Evolutionary conservation across 2,797 vertebrate genomes (phyloP).

Genomic region (Rhinatrema bivittatum): DNA sequence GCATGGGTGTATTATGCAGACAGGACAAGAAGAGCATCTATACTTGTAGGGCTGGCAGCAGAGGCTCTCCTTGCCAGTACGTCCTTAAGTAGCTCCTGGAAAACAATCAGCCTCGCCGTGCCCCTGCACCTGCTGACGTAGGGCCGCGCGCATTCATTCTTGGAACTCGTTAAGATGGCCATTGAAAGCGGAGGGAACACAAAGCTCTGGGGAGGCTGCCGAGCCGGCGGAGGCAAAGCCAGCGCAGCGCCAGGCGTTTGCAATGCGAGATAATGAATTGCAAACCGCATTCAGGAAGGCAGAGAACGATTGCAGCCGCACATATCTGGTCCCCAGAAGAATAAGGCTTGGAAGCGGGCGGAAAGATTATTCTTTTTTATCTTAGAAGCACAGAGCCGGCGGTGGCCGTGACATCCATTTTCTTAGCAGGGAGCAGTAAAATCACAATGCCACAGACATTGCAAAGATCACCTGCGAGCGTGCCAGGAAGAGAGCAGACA

Average conservation of each 20-base stretch:
- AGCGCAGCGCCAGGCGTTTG: slow-evolving; percentile 6
- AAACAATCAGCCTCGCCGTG: slow-evolving; percentile 17
- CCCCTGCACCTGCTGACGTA: background rate
- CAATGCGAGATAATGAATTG: slow-evolving; percentile 7
- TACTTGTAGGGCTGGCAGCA: too few species aligned
- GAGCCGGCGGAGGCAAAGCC: background rate
- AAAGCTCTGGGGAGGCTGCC: slow-evolving; percentile 8
- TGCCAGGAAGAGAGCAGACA: too few species aligned
- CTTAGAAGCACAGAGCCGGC: slow-evolving; percentile 10
- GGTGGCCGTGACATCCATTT: slow-evolving; percentile 1
- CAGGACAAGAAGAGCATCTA: too few species aligned
- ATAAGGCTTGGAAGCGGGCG: slow-evolving; percentile 14
- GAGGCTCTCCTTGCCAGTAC: background rate
- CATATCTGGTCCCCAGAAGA: background rate
- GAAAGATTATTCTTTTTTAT: slow-evolving; percentile 27
- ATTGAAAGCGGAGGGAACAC: background rate
- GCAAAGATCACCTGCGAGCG: too few species aligned
- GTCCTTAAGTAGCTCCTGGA: slow-evolving; percentile 27
- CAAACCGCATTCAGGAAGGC: slow-evolving; percentile 15
- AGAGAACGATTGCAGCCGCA: slow-evolving; percentile 13
- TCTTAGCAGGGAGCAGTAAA: too few species aligned
- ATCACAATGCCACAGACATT: too few species aligned
- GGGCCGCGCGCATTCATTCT: slow-evolving; percentile 1
- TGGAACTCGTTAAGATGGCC: background rate
- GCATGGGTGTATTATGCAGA: too few species aligned